Base-by-base conservation (phyloP, 2,797 vertebrate genomes). In the Scolopax bukidnonensis region DNA sequence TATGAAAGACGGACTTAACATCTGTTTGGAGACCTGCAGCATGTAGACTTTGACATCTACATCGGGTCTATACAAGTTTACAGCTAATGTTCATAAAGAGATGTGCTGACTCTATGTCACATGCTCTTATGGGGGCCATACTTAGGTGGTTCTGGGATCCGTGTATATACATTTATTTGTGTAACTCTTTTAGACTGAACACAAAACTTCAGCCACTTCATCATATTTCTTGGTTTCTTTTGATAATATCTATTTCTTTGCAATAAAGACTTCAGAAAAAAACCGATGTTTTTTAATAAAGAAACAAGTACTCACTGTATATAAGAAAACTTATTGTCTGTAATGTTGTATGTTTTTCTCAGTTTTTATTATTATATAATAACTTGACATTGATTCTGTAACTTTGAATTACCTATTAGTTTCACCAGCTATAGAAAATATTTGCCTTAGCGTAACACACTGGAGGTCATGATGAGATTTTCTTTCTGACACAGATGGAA, bases 361-460 rank as follows among this genome's bases (percentile, higher is more conserved):
- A 68, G 47, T 50, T 91, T 93, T 91, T 93, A 78, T 86, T 73
- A 83, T 14, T 32, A 86, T 53, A 84, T n/a, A 70, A 83, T 48
- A 87, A 89, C 30, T 87, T 77, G 9, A 8, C 69, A 20, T 50
- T 43, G 41, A 50, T 84, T 79, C 45, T 51, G 12, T 81, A 76
- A 61, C 48, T 88, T 91, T 77, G 69, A 95, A 74, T 81, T 95
- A 67, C 18, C 21, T 3, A 3, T 63, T 65, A 15, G 10, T 63
- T 91, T 70, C 40, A 91, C 5, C 14, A 86, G 5, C 12, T 61
- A 25, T 15, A 33, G 33, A 78, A 96, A 93, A 87, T 25, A 57
- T 61, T 80, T 95, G 4, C 41, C 23, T n/a, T 80, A 48, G 56
- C 9, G 67, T 41, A 74, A 82, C 4, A 74, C 4, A 0, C 6